Percentiles rank a stretch among this genome's conserved stretches.
phyloP scores from a whole-genome alignment of 2,888 invertebrate genomes.

The Carcina quercana region DNA sequence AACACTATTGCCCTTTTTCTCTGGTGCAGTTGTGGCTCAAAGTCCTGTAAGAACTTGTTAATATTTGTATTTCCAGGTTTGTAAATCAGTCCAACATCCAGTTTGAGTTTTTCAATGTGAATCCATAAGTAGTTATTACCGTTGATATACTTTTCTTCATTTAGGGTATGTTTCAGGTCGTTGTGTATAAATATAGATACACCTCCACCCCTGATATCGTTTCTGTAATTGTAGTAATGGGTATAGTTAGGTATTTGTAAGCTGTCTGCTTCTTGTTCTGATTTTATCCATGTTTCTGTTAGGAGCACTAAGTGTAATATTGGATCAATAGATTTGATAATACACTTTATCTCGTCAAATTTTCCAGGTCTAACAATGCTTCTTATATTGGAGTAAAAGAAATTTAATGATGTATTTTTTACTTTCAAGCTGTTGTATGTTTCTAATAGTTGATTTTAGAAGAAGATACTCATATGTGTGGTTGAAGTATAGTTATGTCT shows the following conservation, averaged over 20 bases:
- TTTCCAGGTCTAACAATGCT: constrained; percentile 1
- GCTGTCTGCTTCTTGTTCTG: constrained; percentile 6
- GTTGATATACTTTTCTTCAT: constrained; percentile 12
- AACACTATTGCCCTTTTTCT: constrained; percentile 8
- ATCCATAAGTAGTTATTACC: constrained; percentile 17
- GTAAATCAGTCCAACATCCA: constrained; percentile 12
- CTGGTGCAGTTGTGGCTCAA: not conserved
- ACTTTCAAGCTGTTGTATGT: not conserved
- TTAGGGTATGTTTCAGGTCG: constrained; percentile 14
- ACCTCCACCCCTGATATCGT: constrained; percentile 16
- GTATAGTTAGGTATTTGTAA: constrained; percentile 10
- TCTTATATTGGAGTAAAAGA: not conserved
- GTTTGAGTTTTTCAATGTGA: constrained; percentile 13
- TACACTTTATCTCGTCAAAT: not conserved
- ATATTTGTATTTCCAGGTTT: constrained; percentile 7
- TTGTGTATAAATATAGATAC: constrained; percentile 20
- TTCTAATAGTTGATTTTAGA: no score
- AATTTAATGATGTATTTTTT: not conserved
- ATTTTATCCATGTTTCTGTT: constrained; percentile 13
- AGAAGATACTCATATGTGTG: no score
- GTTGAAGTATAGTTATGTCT: no score
- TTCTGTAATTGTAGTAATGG: constrained; percentile 19
- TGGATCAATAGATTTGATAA: not conserved
- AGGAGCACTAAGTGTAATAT: not conserved
- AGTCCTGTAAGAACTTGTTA: constrained; percentile 5